Evolutionary conservation across 2,888 invertebrate genomes (phyloP).

Genomic region (Dendrolimus pini): DNA sequence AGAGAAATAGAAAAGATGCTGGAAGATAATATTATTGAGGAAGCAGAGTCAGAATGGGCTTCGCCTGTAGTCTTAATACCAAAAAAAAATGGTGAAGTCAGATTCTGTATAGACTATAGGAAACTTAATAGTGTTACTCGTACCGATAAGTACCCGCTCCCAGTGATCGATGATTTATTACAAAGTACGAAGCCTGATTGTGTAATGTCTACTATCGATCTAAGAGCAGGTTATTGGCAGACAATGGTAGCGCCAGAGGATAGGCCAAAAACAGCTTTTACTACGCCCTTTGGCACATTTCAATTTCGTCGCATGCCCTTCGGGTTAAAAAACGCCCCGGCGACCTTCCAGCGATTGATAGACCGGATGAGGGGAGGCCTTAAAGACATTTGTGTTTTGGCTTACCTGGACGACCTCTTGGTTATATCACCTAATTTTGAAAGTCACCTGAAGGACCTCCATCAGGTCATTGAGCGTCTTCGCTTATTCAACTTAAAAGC

Average conservation of each 20-base stretch:
- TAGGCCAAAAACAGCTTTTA: constrained; percentile 17
- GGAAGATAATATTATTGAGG: constrained; percentile 25
- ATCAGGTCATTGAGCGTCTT: constrained; percentile 4
- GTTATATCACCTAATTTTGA: constrained; percentile 3
- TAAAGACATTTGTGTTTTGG: constrained; percentile 5
- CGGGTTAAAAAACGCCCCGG: constrained; percentile 16
- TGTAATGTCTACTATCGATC: constrained; percentile 10
- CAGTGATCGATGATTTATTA: constrained; percentile 23
- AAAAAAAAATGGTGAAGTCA: constrained; percentile 19
- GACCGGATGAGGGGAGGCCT: constrained; percentile 11
- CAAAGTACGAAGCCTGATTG: background rate
- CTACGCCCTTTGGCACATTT: constrained; percentile 12
- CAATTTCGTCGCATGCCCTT: constrained; percentile 20
- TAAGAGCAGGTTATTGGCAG: constrained; percentile 20
- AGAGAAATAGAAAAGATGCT: constrained; percentile 13
- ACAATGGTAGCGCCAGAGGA: constrained; percentile 11
- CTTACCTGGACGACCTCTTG: constrained; percentile 8
- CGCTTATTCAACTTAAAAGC: constrained; percentile 6
- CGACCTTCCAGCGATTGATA: constrained; percentile 21
- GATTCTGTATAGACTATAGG: constrained; percentile 27
- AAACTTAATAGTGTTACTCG: constrained; percentile 25
- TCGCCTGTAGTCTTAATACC: constrained; percentile 20
- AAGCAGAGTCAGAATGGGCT: constrained; percentile 24
- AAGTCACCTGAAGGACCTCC: constrained; percentile 3
- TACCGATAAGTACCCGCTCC: constrained; percentile 23